These are phyloP conservation scores for Pachyramphus minor DNA, from an alignment of 2,113 vertebrate genomes.

Conservation along the genomic window DNA sequence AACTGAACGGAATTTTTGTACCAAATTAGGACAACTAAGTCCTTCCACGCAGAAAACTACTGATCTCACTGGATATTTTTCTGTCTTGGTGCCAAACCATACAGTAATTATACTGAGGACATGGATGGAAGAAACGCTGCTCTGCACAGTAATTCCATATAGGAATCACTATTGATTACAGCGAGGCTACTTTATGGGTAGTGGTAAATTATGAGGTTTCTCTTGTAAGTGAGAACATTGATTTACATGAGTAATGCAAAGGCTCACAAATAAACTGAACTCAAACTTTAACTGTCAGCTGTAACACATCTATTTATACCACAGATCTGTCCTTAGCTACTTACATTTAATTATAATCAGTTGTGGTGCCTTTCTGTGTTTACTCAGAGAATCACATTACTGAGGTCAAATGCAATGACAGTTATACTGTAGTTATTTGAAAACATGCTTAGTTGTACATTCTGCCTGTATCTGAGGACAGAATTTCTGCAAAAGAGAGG, in stretches of 20 bases:
- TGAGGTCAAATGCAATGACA: constrained; percentile 50
- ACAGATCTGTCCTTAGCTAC: constrained; percentile 43
- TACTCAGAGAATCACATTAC: constrained; percentile 54
- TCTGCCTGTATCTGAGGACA: background rate
- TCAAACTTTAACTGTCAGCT: constrained; percentile 40
- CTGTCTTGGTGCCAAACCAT: constrained; percentile 71
- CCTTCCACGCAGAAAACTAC: constrained; percentile 70
- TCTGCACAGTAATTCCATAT: constrained; percentile 50
- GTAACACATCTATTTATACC: constrained; percentile 56
- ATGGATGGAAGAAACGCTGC: constrained; percentile 46
- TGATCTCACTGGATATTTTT: constrained; percentile 68
- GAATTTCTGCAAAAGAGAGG: background rate
- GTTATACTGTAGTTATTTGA: constrained; percentile 5
- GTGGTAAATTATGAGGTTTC: constrained; percentile 62
- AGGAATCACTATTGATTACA: constrained; percentile 53
- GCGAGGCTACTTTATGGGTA: constrained; percentile 35
- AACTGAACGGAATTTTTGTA: constrained; percentile 69
- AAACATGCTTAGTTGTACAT: constrained; percentile 21
- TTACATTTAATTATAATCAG: constrained; percentile 57
- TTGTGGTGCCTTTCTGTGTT: constrained; percentile 39
- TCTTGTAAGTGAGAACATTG: constrained; percentile 58
- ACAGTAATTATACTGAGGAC: constrained; percentile 61
- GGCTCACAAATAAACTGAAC: constrained; percentile 45
- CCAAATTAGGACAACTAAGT: constrained; percentile 64
- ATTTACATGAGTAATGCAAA: constrained; percentile 49